Evolutionary conservation across 1,140 invertebrate genomes (phyloP).

Genomic region (Lanistes nyassanus): DNA sequence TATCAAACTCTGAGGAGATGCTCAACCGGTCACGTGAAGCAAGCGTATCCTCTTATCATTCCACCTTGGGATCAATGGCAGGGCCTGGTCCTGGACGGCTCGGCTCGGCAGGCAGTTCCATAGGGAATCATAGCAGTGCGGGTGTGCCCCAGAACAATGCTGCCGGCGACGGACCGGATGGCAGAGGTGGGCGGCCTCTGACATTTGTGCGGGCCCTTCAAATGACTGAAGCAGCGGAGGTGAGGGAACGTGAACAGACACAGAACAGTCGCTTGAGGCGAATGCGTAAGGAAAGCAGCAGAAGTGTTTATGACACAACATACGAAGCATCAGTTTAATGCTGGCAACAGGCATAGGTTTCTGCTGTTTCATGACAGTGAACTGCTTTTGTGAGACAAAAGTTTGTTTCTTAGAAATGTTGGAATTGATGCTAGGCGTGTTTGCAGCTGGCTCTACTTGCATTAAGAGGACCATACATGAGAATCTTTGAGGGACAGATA

Average conservation of each 20-base stretch:
- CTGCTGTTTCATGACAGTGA: neutral
- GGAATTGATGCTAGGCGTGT: neutral
- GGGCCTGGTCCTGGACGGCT: neutral
- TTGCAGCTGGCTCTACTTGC: neutral
- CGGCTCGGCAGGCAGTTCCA: neutral
- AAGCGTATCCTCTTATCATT: slow-evolving; percentile 21
- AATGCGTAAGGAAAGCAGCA: slow-evolving; percentile 78
- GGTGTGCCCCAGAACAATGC: neutral
- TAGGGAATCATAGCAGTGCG: neutral
- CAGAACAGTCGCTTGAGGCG: slow-evolving; percentile 31
- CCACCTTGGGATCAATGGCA: neutral
- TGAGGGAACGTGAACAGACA: slow-evolving; percentile 33
- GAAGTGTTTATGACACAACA: slow-evolving; percentile 89
- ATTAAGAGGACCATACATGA: too few species aligned
- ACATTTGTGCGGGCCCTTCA: slow-evolving; percentile 92
- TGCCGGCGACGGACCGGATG: slow-evolving; percentile 4
- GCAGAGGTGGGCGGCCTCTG: slow-evolving; percentile 76
- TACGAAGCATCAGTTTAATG: slow-evolving; percentile 89
- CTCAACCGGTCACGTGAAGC: slow-evolving; percentile 17
- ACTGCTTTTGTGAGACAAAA: neutral
- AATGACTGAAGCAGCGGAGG: slow-evolving; percentile 78
- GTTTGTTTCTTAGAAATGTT: neutral
- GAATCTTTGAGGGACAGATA: too few species aligned
- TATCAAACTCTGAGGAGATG: slow-evolving; percentile 18
- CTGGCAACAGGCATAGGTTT: neutral